Percentiles rank a stretch among this genome's conserved stretches.
phyloP scores from a whole-genome alignment of 2,797 vertebrate species.

The Australoheros facetus region DNA sequence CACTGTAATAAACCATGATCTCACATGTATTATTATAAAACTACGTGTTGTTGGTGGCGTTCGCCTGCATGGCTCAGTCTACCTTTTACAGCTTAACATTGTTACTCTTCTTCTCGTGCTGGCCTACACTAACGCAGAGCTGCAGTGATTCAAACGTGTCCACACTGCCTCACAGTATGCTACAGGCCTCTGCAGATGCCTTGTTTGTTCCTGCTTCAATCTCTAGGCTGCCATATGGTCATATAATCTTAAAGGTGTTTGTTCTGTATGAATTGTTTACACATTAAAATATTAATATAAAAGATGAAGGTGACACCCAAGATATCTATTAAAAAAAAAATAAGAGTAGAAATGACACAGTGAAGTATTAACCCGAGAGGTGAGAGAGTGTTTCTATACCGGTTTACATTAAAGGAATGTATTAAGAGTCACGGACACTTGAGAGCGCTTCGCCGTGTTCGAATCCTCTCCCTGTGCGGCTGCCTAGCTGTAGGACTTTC shows the following conservation, averaged over 20 bases:
- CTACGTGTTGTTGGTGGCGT: slow-evolving; percentile 39
- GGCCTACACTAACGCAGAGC: slow-evolving; percentile 26
- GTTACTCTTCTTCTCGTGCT: slow-evolving; percentile 19
- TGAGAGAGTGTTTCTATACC: background rate
- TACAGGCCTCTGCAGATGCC: slow-evolving; percentile 40
- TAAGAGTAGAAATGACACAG: background rate
- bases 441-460: slow-evolving; percentile 34
- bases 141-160: slow-evolving; percentile 24
- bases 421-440: slow-evolving; percentile 27
- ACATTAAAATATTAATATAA: slow-evolving; percentile 21
- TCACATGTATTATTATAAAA: slow-evolving; percentile 24
- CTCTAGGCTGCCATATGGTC: slow-evolving; percentile 58
- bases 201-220: slow-evolving; percentile 43
- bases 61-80: slow-evolving; percentile 61
- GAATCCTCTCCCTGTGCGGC: slow-evolving; percentile 36
- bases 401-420: slow-evolving; percentile 67
- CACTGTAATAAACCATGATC: slow-evolving; percentile 62
- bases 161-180: slow-evolving; percentile 39
- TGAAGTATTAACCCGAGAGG: slow-evolving; percentile 33
- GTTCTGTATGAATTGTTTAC: slow-evolving; percentile 64
- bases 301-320: background rate
- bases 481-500: slow-evolving; percentile 25
- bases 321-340: background rate
- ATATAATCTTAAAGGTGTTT: slow-evolving; percentile 43
- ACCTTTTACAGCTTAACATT: slow-evolving; percentile 24